These are phyloP conservation scores for Drosophila crucigera DNA, from an alignment of 2,888 invertebrate genomes.

Conservation along the genomic window DNA sequence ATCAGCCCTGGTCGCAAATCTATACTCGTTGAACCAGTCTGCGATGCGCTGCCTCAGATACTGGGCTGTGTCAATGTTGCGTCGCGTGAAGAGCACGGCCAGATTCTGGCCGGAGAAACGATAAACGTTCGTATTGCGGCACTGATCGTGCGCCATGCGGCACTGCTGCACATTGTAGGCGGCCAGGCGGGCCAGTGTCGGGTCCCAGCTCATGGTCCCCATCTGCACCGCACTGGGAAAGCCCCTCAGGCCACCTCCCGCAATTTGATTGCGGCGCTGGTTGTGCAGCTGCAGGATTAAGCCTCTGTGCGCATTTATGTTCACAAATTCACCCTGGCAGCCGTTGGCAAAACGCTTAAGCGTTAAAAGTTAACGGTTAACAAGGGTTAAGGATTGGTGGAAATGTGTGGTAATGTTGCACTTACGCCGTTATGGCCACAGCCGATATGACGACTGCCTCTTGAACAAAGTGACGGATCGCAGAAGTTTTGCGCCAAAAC, in stretches of 20 bases:
- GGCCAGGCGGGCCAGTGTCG: slow-evolving; percentile 61
- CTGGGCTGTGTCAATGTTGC: slow-evolving; percentile 18
- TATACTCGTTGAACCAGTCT: slow-evolving; percentile 64
- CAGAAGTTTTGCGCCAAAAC: slow-evolving; percentile 54
- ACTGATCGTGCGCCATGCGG: slow-evolving; percentile 69
- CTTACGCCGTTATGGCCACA: slow-evolving; percentile 67
- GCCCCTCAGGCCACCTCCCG: slow-evolving; percentile 63
- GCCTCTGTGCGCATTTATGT: slow-evolving; percentile 39
- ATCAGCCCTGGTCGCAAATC: slow-evolving; percentile 60
- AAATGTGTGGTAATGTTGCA: not conserved
- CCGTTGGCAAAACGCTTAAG: slow-evolving; percentile 60
- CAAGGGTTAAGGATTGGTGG: not conserved
- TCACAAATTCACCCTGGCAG: slow-evolving; percentile 59
- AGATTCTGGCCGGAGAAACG: slow-evolving; percentile 72
- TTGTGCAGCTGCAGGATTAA: slow-evolving; percentile 69
- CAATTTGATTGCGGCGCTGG: slow-evolving; percentile 65
- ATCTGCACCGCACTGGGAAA: slow-evolving; percentile 67
- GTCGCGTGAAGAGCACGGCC: slow-evolving; percentile 54
- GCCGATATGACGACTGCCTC: slow-evolving; percentile 55
- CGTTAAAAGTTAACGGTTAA: not conserved
- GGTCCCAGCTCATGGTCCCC: slow-evolving; percentile 73
- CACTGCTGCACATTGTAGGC: slow-evolving; percentile 70
- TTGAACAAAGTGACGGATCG: slow-evolving; percentile 56
- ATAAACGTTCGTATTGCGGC: slow-evolving; percentile 69
- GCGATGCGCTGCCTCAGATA: slow-evolving; percentile 62